Evolutionary conservation across 2,113 vertebrate species (phyloP).

Genomic region (Poeciliopsis turrubarensis): DNA sequence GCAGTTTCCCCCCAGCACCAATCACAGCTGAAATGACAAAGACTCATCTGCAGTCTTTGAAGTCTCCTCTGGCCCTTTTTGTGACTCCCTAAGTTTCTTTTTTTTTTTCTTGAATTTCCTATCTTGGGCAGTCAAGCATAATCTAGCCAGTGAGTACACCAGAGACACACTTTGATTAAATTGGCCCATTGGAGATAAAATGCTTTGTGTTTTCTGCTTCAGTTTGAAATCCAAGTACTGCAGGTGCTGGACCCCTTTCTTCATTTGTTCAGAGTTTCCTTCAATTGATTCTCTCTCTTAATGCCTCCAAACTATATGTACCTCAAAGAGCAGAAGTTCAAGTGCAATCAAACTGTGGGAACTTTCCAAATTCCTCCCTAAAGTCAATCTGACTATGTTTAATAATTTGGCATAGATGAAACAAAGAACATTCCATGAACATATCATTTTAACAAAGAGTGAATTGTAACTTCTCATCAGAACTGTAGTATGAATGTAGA

Average conservation of each 20-base stretch:
- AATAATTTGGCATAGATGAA: not conserved
- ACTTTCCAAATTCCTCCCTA: not conserved
- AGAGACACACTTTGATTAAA: slow-evolving; percentile 58
- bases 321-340: slow-evolving; percentile 32
- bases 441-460: not conserved
- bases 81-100: slow-evolving; percentile 12
- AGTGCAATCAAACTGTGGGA: slow-evolving; percentile 30
- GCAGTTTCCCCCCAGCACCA: slow-evolving; percentile 37
- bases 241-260: slow-evolving; percentile 14
- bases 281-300: slow-evolving; percentile 1
- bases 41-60: slow-evolving; percentile 51
- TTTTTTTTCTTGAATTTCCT: not conserved
- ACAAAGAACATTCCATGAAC: not conserved
- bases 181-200: slow-evolving; percentile 20
- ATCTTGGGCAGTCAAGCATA: slow-evolving; percentile 26
- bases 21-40: slow-evolving; percentile 42
- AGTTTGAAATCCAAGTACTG: slow-evolving; percentile 22
- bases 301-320: slow-evolving; percentile 30
- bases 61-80: slow-evolving; percentile 32
- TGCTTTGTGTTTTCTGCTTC: slow-evolving; percentile 24
- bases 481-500: not conserved
- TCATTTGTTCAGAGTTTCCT: slow-evolving; percentile 21
- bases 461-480: not conserved
- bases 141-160: slow-evolving; percentile 28
- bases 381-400: slow-evolving; percentile 14